Base-by-base conservation (phyloP, 1,140 invertebrate species). In the Probaryconus sp. region DNA sequence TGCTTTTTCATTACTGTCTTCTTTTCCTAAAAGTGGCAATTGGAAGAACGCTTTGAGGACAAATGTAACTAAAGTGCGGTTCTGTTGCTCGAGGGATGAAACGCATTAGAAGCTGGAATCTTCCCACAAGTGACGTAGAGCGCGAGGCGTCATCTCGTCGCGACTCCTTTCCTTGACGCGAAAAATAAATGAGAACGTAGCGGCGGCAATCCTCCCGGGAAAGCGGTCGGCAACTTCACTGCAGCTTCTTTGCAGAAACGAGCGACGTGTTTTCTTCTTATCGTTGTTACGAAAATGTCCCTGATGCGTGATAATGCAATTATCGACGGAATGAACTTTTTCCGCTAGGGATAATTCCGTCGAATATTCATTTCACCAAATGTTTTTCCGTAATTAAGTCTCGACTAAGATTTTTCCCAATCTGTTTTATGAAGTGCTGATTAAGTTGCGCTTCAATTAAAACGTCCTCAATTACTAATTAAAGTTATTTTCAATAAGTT, bases 261-360 rank as follows among this genome's bases (percentile, higher is more conserved):
- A 33, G 14, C 13, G 5, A 38, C 28, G 24, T 14, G 58, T 18
- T 18, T 63, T 33, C 28, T 20, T 31, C 2, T 35, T n/a, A 3
- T 50, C 9, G 11, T 42, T 35, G 16, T 33, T 48, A 38, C 24
- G 45, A 60, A 18, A 30, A 26, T 42, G 42, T 33, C 7, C 38
- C 48, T 37, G 71, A 69, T 64, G 53, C 69, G 58, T 60, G 64
- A 56, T 77, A 77, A 79, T 72, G 43, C 69, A 76, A 79, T 77
- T 79, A 77, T 56, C 50, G 13, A 61, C 51, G 50, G 33, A 65
- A 79, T 65, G 30, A 45, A 68, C 53, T 58, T 68, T 35, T 50
- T 48, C 35, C 17, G 16, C n/a, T n/a, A n/a, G n/a, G n/a, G n/a
- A n/a, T n/a, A n/a, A n/a, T n/a, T n/a, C n/a, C n/a, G n/a, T n/a